These are phyloP conservation scores for Euglossa dilemma DNA, from an alignment of 1,140 invertebrate species.

Conservation along the genomic window DNA sequence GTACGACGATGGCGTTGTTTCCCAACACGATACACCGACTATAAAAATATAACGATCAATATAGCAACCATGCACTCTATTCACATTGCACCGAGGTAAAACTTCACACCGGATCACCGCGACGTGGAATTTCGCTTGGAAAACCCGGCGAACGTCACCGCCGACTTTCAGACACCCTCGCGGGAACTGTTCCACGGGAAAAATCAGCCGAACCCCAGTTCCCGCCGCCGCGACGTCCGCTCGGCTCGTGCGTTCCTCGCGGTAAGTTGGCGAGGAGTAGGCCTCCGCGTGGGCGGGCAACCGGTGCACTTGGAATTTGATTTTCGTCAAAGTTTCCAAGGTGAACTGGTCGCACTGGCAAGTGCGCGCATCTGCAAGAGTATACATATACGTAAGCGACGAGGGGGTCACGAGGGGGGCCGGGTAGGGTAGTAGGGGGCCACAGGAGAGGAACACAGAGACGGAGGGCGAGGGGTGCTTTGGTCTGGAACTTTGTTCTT, in stretches of 20 bases:
- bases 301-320: slow-evolving; percentile 73
- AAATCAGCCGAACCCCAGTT: not conserved
- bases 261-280: slow-evolving; percentile 33
- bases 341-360: slow-evolving; percentile 73
- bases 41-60: too few relatives aligned
- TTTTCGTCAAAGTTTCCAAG: slow-evolving; percentile 80
- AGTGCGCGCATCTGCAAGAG: slow-evolving; percentile 76
- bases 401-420: slow-evolving; percentile 45
- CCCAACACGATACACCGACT: too few relatives aligned
- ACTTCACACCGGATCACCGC: too few relatives aligned
- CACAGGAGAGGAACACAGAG: slow-evolving; percentile 63
- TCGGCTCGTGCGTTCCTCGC: not conserved
- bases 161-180: not conserved
- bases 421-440: not conserved
- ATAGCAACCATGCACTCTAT: too few relatives aligned
- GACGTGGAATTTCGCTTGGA: too few relatives aligned
- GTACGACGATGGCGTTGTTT: too few relatives aligned
- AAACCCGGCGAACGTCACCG: too few relatives aligned
- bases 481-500: slow-evolving; percentile 81
- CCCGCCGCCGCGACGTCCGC: not conserved
- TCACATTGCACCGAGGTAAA: too few relatives aligned
- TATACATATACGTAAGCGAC: slow-evolving; percentile 56
- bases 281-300: slow-evolving; percentile 28
- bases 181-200: not conserved
- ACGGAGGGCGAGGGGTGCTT: slow-evolving; percentile 67